A percentile compares a stretch with the other conserved stretches of the same genome.
phyloP scores from a whole-genome alignment of 92 coral and sea anemone species.

The Paragorgia papillata region DNA sequence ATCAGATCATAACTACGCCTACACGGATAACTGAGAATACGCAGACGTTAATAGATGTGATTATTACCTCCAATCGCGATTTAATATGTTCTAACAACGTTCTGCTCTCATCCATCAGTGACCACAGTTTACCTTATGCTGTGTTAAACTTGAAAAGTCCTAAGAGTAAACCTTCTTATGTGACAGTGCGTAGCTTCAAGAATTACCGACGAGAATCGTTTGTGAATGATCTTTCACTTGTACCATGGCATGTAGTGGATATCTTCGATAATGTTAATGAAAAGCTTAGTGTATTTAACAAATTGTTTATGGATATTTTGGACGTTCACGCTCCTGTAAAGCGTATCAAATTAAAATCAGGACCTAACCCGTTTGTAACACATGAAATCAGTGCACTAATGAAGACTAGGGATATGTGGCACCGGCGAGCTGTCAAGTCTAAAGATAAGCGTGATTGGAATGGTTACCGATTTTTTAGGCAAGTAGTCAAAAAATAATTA shows the following conservation, averaged over 20 bases:
- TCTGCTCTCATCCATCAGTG: constrained; percentile 31
- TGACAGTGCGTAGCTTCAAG: constrained; percentile 33
- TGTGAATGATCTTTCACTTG: constrained; percentile 17
- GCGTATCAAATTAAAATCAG: constrained; percentile 15
- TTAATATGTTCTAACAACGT: constrained; percentile 11
- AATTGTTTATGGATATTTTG: constrained; percentile 17
- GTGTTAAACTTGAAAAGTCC: constrained; percentile 18
- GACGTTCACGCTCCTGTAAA: constrained; percentile 19
- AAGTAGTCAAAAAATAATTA: constrained; percentile 11
- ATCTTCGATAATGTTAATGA: background rate
- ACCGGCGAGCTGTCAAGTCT: background rate
- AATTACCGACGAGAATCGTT: constrained; percentile 1
- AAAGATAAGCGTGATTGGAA: constrained; percentile 20
- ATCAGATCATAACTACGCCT: background rate
- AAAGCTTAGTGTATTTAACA: background rate
- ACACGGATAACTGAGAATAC: constrained; percentile 6
- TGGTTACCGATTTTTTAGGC: constrained; percentile 23
- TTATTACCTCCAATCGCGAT: constrained; percentile 32
- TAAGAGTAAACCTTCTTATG: constrained; percentile 34
- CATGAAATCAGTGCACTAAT: too few species aligned
- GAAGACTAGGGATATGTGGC: background rate
- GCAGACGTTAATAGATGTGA: constrained; percentile 33
- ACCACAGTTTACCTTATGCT: constrained; percentile 25
- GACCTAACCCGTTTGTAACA: constrained; percentile 29
- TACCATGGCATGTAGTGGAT: constrained; percentile 5